phyloP scores from a whole-genome alignment of 2,888 invertebrate species.

The Agrochola lota region DNA sequence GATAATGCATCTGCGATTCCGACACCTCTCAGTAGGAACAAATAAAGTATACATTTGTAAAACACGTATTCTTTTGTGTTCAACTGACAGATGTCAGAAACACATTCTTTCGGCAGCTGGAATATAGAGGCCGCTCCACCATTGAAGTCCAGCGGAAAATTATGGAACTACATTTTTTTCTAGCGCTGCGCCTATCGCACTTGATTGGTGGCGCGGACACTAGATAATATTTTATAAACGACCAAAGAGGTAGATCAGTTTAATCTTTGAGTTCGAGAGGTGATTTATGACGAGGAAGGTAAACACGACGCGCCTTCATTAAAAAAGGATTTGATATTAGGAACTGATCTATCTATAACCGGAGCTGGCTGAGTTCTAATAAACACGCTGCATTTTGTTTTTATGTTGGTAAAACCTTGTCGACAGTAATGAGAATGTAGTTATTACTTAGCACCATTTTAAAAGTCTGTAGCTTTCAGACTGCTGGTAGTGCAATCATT shows the following conservation, averaged over 20 bases:
- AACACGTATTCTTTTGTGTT: no score
- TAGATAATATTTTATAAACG: neutral
- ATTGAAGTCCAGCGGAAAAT: no score
- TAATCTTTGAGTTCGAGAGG: slow-evolving; percentile 23
- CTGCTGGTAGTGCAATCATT: neutral
- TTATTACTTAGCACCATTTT: neutral
- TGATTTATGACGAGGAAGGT: slow-evolving; percentile 40
- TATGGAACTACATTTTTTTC: no score
- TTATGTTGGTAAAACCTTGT: neutral
- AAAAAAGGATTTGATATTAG: slow-evolving; percentile 50
- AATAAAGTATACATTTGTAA: no score
- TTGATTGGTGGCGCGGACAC: no score
- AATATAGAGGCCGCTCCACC: no score
- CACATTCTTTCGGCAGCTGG: no score
- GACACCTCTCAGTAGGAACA: no score
- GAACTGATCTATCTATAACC: slow-evolving; percentile 19
- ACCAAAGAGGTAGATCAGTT: slow-evolving; percentile 22
- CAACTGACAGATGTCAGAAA: no score
- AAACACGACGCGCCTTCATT: slow-evolving; percentile 40
- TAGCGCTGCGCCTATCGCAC: no score
- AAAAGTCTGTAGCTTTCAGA: neutral
- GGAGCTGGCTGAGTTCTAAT: neutral
- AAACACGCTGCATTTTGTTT: slow-evolving; percentile 4
- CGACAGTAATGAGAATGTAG: neutral
- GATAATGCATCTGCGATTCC: no score